These are phyloP conservation scores for Penaeus japonicus DNA, from an alignment of 1,140 invertebrate species.

Conservation along the genomic window DNA sequence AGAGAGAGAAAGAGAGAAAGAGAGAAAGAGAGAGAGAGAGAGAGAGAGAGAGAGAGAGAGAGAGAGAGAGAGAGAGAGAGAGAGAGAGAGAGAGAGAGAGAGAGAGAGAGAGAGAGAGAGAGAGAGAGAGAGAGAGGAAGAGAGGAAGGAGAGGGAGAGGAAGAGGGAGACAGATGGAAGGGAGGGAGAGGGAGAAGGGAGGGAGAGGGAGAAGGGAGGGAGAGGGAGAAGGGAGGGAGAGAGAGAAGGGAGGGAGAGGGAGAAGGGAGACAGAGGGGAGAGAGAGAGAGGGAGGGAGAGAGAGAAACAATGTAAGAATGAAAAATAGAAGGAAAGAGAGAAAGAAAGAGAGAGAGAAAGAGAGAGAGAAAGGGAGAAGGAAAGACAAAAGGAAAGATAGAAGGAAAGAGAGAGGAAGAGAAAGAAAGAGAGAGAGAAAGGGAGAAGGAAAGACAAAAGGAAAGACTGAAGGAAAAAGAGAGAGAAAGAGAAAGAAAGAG, in stretches of 20 bases:
- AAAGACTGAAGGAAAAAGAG: not conserved
- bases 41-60: no score
- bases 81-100: no score
- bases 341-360: not conserved
- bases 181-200: not conserved
- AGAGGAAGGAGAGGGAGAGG: not conserved
- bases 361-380: not conserved
- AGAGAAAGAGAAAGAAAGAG: not conserved
- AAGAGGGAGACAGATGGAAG: not conserved
- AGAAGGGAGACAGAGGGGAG: no score
- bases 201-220: no score
- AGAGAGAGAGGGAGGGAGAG: no score
- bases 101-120: conserved; percentile 1
- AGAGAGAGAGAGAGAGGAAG: not conserved
- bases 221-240: no score
- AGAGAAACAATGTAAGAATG: no score
- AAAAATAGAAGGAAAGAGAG: no score
- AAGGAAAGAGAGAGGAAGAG: not conserved
- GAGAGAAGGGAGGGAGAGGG: no score
- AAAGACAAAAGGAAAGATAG: not conserved
- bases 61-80: no score
- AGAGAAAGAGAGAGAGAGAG: no score
- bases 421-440: not conserved
- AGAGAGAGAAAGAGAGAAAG: no score
- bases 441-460: not conserved